A percentile compares a stretch with the other conserved stretches of the same genome.
Conservation (phyloP, 2,797 vertebrate species). For the Coracias cyanogaster region DNA sequence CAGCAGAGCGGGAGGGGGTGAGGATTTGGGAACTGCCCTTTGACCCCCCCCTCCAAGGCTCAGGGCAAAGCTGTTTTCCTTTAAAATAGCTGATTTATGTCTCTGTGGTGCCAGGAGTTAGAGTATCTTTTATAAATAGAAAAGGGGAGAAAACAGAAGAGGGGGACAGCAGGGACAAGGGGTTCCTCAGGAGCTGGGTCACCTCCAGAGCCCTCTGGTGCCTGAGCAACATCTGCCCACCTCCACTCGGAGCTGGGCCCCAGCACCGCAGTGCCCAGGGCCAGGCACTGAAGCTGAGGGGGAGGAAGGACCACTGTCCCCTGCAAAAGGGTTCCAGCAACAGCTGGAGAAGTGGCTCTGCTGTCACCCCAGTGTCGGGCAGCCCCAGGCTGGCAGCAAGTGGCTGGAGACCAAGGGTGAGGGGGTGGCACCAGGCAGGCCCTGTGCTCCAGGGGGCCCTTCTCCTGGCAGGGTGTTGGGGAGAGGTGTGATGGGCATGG, state of each 20-base stretch:
- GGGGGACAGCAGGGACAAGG: background rate
- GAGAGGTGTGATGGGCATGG: background rate
- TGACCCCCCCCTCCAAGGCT: background rate
- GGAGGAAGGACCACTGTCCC: fast-evolving
- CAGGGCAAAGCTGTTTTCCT: background rate
- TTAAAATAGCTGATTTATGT: background rate
- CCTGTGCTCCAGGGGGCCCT: fast-evolving
- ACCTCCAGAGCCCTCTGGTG: background rate
- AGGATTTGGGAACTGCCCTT: background rate
- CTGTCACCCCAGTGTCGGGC: fast-evolving
- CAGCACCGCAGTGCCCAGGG: background rate
- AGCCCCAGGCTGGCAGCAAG: background rate
- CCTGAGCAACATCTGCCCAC: background rate
- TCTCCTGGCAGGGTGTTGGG: background rate
- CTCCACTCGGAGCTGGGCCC: background rate
- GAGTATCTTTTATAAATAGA: background rate
- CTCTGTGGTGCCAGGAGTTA: fast-evolving
- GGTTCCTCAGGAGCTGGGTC: background rate
- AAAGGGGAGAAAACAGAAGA: background rate
- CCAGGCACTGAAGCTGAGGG: background rate
- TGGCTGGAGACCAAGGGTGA: background rate
- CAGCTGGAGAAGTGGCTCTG: too few relatives aligned
- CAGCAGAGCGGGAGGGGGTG: background rate
- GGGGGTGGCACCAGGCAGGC: background rate
- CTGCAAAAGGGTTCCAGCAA: background rate